phyloP scores from a whole-genome alignment of 37 sponge, comb jelly and placozoan species.

The Ianthella basta region DNA sequence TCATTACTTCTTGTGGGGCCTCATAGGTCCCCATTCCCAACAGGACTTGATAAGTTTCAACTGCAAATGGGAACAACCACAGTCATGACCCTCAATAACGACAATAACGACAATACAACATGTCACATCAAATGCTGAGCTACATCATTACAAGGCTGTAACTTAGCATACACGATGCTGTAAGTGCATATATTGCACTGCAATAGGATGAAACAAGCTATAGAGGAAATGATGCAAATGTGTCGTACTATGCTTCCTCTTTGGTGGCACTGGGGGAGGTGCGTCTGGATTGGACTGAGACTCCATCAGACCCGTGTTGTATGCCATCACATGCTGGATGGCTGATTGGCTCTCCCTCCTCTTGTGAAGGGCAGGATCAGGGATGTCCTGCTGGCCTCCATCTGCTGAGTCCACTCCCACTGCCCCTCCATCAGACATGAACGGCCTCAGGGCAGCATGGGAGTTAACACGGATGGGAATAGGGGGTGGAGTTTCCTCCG shows the following conservation, averaged over 20 bases:
- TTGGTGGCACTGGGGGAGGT: constrained; percentile 73
- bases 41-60: constrained; percentile 26
- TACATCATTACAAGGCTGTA: background rate
- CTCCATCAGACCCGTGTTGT: constrained; percentile 50
- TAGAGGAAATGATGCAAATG: background rate
- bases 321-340: constrained; percentile 12
- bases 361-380: background rate
- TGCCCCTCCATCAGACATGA: background rate
- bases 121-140: background rate
- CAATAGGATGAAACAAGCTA: background rate
- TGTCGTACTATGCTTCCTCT: constrained; percentile 48
- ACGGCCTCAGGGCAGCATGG: background rate
- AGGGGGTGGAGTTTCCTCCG: background rate
- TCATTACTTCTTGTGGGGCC: constrained; percentile 15
- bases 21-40: constrained; percentile 23
- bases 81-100: background rate
- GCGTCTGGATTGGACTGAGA: constrained; percentile 47
- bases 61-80: constrained; percentile 16
- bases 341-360: constrained; percentile 27
- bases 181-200: background rate
- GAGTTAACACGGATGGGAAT: constrained; percentile 1
- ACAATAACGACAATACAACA: background rate
- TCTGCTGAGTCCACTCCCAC: too few species aligned
- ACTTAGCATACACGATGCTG: background rate
- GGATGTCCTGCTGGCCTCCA: too few species aligned